Evolutionary conservation across 2,888 invertebrate genomes (phyloP), one percentile per base, ranked within the genome.

Genomic region (Latrodectus elegans): DNA sequence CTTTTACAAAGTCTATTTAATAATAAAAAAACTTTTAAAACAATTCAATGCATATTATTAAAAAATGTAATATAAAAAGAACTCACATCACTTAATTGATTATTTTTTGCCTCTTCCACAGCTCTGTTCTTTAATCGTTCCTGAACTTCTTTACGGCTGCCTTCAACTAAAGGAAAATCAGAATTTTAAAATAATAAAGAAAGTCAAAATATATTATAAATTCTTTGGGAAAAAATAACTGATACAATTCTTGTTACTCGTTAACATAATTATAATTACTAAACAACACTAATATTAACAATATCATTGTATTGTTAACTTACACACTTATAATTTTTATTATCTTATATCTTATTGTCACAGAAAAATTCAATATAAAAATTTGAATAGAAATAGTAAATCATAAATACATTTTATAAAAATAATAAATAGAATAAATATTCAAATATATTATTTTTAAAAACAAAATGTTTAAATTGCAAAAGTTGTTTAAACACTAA

Each of bases 81-180:
- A 8, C n/a, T 15, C n/a, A 76, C 51, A 76, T 84, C 71, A 26
- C 11, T 51, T 38, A 72, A 64, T 60, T 72, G 84, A 0, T 53
- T 65, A 12, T 52, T 75, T 76, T 88, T 84, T 26, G 88, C 83
- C 17, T 83, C 88, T 22, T 84, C 84, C 12, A 88, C 88, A 38
- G 74, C 84, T 72, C 88, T 79, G 17, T 75, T 72, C 67, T 65
- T 79, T 52, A 88, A 60, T 22, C 71, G 51, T 22, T 71, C 70
- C 51, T 79, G 55, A 53, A 88, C 88, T 79, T 88, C 88, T 26
- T 75, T 65, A 4, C 79, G 64, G 71, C 76, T 84, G 12, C 88
- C 88, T 60, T 88, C 80, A 80, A 88, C 88, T 88, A 15, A 9
- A 80, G 55, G 53, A 51, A 60, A 55, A 74, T 53, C 38, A 14